These are phyloP conservation scores for Pediacus dermestoides DNA, from an alignment of 2,888 invertebrate species.

Conservation along the genomic window DNA sequence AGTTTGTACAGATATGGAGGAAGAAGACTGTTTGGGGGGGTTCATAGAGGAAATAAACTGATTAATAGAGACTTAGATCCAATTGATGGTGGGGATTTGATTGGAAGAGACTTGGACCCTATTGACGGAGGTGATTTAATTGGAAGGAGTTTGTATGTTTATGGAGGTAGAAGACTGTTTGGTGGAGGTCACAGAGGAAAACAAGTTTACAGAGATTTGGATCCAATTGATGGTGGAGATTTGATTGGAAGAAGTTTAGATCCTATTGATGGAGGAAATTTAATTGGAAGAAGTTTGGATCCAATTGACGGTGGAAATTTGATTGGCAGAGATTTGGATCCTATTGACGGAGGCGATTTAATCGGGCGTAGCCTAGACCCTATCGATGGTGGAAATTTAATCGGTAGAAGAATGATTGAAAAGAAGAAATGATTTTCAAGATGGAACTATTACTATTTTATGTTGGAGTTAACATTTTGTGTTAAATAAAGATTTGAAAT, in stretches of 20 bases:
- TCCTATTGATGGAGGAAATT: conserved; percentile 28
- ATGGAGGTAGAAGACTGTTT: conserved; percentile 20
- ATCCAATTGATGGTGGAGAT: conserved; percentile 27
- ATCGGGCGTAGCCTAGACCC: conserved; percentile 19
- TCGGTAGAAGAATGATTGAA: conserved; percentile 24
- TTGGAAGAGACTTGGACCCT: conserved; percentile 21
- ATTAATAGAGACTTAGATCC: conserved; percentile 17
- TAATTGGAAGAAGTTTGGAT: conserved; percentile 21
- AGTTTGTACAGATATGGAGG: conserved; percentile 24
- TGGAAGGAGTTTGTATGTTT: conserved; percentile 19
- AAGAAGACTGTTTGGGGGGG: conserved; percentile 22
- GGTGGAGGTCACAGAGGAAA: conserved; percentile 21
- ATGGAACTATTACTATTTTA: no score
- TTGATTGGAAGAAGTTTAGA: conserved; percentile 20
- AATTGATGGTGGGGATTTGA: conserved; percentile 20
- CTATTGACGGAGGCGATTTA: conserved; percentile 24
- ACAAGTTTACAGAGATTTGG: conserved; percentile 23
- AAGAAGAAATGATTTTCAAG: no score
- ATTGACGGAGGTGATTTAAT: conserved; percentile 28
- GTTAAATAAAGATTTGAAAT: no score
- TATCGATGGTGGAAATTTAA: conserved; percentile 26
- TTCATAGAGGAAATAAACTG: conserved; percentile 25
- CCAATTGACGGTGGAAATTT: conserved; percentile 22
- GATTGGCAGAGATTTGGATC: conserved; percentile 14
- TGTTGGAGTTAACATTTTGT: no score